Evolutionary conservation across 2,797 vertebrate species (phyloP), one percentile per base, ranked within the genome.

Genomic region (Gymnocypris eckloni): DNA sequence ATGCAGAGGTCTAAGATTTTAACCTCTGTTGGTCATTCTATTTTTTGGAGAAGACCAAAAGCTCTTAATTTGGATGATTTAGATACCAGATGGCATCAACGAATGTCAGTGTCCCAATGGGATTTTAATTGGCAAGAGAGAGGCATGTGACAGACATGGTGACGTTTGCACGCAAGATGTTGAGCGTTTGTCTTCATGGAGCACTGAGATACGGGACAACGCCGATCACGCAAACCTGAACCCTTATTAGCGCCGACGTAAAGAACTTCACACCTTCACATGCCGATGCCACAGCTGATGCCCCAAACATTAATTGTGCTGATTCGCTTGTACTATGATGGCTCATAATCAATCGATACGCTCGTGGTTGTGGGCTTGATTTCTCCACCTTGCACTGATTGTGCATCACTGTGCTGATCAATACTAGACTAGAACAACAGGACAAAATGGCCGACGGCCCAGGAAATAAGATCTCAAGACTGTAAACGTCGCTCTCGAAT

Each of bases 71-170:
- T 91, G 91, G 92, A 89, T 89, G 93, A 95, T 92, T 92, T 88
- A 89, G 92, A 94, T 90, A 93, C 93, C 91, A 93, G 95, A 95
- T 93, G 92, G 94, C 94, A 90, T 90, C 81, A 91, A 86, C 91
- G 91, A 92, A 94, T 94, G 92, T 91, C 89, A 89, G 86, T 89
- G 89, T 91, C 90, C 93, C 91, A 83, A 85, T 87, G 67, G 78
- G 81, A 69, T 73, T 71, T 71, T 61, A 69, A 81, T 82, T 86
- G 85, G 84, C 81, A 84, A 52, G 48, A 85, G 84, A 69, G 76
- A 48, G 69, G 41, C 73, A 56, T 85, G 83, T 85, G 79, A 81
- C 56, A 52, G 76, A 76, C 72, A 64, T 56, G 15, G 48, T 72
- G 66, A 61, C 79, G 25, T 81, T 69, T 71, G 69, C 43, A 54